Conservation (phyloP, 1,140 invertebrate genomes). For the Atta cephalotes region DNA sequence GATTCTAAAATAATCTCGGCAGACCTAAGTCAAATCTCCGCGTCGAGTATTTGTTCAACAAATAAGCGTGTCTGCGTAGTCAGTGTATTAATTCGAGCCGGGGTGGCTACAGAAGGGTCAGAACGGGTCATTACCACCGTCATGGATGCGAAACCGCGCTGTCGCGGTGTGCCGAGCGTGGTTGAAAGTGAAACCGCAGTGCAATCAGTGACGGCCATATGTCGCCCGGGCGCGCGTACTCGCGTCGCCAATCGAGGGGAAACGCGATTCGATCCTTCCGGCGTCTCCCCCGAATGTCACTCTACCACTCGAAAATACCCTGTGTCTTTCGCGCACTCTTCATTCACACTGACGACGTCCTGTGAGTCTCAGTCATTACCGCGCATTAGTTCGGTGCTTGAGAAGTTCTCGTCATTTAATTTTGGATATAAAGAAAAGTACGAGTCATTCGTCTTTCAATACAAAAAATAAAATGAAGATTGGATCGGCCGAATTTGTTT, state of each 20-base stretch:
- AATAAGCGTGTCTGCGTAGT: conserved; percentile 8
- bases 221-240: conserved; percentile 74
- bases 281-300: conserved; percentile 42
- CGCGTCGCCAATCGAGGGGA: conserved; percentile 81
- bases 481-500: background rate
- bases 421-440: background rate
- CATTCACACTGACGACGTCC: conserved; percentile 68
- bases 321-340: conserved; percentile 63
- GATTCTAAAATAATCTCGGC: background rate
- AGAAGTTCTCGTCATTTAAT: conserved; percentile 17
- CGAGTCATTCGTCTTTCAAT: background rate
- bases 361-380: conserved; percentile 43
- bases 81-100: conserved; percentile 31
- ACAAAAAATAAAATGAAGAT: background rate
- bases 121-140: conserved; percentile 40
- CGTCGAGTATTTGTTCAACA: conserved; percentile 2
- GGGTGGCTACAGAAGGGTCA: conserved; percentile 35
- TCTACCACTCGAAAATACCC: conserved; percentile 61
- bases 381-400: conserved; percentile 26
- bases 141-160: conserved; percentile 44
- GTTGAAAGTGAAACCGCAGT: conserved; percentile 79
- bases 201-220: conserved; percentile 82
- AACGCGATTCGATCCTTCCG: conserved; percentile 67
- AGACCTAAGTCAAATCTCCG: conserved; percentile 26
- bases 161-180: conserved; percentile 56